These are phyloP conservation scores for Temnothorax ravouxi DNA, from an alignment of 2,888 invertebrate genomes.

Conservation along the genomic window DNA sequence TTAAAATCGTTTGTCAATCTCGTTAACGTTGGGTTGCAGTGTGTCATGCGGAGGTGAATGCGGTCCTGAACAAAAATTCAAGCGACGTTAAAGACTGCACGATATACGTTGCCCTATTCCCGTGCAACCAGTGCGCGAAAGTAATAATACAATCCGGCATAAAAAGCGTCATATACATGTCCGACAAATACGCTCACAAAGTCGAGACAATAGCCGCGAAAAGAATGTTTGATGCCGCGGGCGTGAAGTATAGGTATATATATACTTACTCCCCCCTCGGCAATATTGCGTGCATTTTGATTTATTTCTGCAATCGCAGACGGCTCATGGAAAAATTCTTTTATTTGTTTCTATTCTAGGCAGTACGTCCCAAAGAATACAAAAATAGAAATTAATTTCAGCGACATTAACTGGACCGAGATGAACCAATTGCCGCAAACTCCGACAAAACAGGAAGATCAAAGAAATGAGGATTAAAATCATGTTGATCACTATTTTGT, in stretches of 20 bases:
- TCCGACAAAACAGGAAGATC: conserved; percentile 79
- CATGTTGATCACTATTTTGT: neutral
- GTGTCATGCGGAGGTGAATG: conserved; percentile 99
- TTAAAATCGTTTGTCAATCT: neutral
- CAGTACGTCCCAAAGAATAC: conserved; percentile 89
- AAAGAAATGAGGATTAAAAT: neutral
- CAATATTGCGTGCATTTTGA: neutral
- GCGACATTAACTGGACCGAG: conserved; percentile 88
- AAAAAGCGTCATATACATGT: conserved; percentile 92
- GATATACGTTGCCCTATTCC: conserved; percentile 96
- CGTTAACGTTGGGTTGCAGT: conserved; percentile 88
- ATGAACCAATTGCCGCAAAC: conserved; percentile 87
- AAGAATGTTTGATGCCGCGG: conserved; percentile 88
- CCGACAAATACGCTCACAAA: conserved; percentile 93
- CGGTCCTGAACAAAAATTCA: conserved; percentile 96
- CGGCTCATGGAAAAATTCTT: neutral
- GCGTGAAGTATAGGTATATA: conserved; percentile 9
- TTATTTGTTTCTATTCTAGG: conserved; percentile 85
- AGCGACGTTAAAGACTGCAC: conserved; percentile 92
- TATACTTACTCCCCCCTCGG: neutral
- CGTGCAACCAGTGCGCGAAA: conserved; percentile 99
- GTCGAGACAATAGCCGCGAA: conserved; percentile 91
- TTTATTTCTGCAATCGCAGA: neutral
- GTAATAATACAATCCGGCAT: conserved; percentile 98
- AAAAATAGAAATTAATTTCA: conserved; percentile 91